These are phyloP conservation scores for Cerastis rubricosa DNA, from an alignment of 2,888 invertebrate genomes.

Conservation along the genomic window DNA sequence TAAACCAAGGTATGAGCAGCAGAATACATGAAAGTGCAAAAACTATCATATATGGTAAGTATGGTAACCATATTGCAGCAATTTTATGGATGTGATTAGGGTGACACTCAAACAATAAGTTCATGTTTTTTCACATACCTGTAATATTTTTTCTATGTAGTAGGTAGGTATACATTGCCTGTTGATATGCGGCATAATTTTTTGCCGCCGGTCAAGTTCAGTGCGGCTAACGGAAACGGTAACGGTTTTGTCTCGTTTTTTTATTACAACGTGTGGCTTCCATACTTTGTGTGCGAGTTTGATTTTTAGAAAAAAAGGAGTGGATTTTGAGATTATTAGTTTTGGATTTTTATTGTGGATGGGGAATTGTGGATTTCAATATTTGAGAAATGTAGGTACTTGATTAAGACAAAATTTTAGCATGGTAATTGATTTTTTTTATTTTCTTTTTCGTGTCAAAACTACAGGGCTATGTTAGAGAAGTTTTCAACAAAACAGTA, in stretches of 20 bases:
- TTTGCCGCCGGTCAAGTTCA: conserved; percentile 66
- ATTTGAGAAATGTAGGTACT: neutral
- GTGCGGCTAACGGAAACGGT: conserved; percentile 62
- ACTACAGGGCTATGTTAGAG: conserved; percentile 18
- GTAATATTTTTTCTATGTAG: conserved; percentile 65
- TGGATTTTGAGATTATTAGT: neutral
- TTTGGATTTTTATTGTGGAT: neutral
- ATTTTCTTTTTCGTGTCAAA: neutral
- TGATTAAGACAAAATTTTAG: neutral
- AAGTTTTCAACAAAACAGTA: conserved; percentile 16
- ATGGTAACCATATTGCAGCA: conserved; percentile 57
- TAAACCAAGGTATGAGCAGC: neutral
- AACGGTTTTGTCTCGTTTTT: conserved; percentile 50
- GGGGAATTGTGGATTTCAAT: neutral
- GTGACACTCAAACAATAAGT: conserved; percentile 71
- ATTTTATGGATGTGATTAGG: conserved; percentile 56
- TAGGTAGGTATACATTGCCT: conserved; percentile 77
- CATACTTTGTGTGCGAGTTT: conserved; percentile 46
- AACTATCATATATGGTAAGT: conserved; percentile 45
- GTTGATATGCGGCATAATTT: conserved; percentile 59
- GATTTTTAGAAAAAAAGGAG: neutral
- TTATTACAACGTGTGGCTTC: conserved; percentile 62
- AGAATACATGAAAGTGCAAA: conserved; percentile 36
- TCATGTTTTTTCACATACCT: conserved; percentile 75
- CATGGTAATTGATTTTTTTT: neutral